These are phyloP conservation scores for Hoplodrina blanda DNA, from an alignment of 2,888 invertebrate species.

Conservation along the genomic window DNA sequence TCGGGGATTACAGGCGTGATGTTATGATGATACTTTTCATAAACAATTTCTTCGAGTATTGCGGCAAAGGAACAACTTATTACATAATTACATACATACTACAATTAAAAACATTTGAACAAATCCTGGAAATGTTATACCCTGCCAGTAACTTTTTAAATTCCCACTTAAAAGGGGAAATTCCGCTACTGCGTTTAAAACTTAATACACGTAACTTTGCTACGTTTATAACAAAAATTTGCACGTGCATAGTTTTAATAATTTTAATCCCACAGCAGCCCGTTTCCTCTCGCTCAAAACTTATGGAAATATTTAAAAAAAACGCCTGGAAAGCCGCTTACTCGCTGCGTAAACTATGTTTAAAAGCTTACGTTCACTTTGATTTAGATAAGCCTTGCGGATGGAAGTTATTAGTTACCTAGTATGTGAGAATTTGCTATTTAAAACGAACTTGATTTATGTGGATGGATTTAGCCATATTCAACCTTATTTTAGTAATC, in stretches of 20 bases:
- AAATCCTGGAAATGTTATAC: too few species aligned
- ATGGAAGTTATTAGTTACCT: too few species aligned
- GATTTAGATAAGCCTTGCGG: conserved; percentile 17
- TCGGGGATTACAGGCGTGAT: too few species aligned
- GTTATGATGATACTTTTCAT: too few species aligned
- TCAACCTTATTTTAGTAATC: too few species aligned
- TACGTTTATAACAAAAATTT: conserved; percentile 33
- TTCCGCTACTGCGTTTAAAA: conserved; percentile 2
- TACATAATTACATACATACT: too few species aligned
- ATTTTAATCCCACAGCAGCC: conserved; percentile 31
- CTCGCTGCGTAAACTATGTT: not conserved
- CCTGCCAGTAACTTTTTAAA: too few species aligned
- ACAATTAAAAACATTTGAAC: too few species aligned
- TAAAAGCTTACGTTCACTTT: conserved; percentile 22
- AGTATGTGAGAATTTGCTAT: not conserved
- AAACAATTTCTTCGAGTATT: too few species aligned
- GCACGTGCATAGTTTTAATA: conserved; percentile 39
- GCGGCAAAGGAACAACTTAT: too few species aligned
- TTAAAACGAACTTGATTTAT: not conserved
- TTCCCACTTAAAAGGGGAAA: conserved; percentile 11
- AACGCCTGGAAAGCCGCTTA: conserved; percentile 54
- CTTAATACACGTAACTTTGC: not conserved
- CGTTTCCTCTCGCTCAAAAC: conserved; percentile 28
- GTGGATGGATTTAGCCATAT: too few species aligned
- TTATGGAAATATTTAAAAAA: conserved; percentile 45